Evolutionary conservation across 1,140 invertebrate genomes (phyloP), one percentile per base, ranked within the genome.

Genomic region (Penaeus vannamei): DNA sequence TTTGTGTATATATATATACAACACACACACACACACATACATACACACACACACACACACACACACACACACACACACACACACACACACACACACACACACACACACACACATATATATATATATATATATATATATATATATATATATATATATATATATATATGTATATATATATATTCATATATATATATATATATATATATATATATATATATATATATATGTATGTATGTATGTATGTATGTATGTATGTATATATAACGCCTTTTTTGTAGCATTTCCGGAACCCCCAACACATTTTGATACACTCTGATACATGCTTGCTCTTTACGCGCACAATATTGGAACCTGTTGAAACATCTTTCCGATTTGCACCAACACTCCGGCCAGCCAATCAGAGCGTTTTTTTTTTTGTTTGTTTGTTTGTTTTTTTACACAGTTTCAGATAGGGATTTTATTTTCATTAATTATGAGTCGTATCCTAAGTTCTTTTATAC

Each of bases 51-150:
- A 64, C 62, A 64, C 62, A 64, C 62, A 19, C 62, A 64, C 62
- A 64, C n/a, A 64, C 62, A 64, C 62, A 64, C 17, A 64, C 62
- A 64, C 62, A 64, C 62, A 64, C 62, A 64, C 62, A 64, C 62
- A 64, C 62, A 64, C 62, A 64, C 62, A 64, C 62, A 64, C 62
- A 64, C 62, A 64, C 62, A 64, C n/a, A 64, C 62, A 64, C 62
- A 64, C 62, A 64, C 62, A 64, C 62, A 64, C 62, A 64, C 62
- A 64, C 62, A 64, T n/a, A 64, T n/a, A 64, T n/a, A 64, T n/a
- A 64, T n/a, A 64, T n/a, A 64, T n/a, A 64, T n/a, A 64, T n/a
- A 64, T 64, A 64, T 64, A 64, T 64, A 64, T 64, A 64, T 64
- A 64, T 64, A 64, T 64, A 64, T 64, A 64, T 64, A 64, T 64